These are phyloP conservation scores for Chromobotia macracanthus DNA, from an alignment of 2,797 vertebrate species.

Conservation along the genomic window DNA sequence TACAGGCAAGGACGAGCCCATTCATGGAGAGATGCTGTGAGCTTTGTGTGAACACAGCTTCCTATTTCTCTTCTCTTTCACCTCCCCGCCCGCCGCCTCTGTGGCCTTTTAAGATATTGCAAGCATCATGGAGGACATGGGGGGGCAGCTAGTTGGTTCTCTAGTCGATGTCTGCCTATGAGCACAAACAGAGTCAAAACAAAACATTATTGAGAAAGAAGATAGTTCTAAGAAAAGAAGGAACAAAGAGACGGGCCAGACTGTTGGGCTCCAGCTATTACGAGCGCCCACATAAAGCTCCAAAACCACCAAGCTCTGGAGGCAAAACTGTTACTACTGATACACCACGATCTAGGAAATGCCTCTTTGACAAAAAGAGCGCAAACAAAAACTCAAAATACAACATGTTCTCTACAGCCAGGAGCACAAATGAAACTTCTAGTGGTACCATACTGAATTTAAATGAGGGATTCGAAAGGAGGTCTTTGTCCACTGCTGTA, in stretches of 20 bases:
- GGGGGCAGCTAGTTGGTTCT: slow-evolving; percentile 33
- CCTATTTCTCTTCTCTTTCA: slow-evolving; percentile 48
- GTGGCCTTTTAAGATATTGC: slow-evolving; percentile 55
- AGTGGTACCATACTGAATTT: neutral
- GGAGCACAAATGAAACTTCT: slow-evolving; percentile 1
- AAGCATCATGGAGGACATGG: slow-evolving; percentile 25
- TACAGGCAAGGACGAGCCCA: slow-evolving; percentile 67
- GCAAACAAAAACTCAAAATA: neutral
- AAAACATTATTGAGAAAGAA: slow-evolving; percentile 20
- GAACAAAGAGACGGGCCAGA: slow-evolving; percentile 29
- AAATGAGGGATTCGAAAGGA: slow-evolving; percentile 1
- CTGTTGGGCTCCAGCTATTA: slow-evolving; percentile 25
- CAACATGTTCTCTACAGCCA: neutral
- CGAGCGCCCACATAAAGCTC: slow-evolving; percentile 28
- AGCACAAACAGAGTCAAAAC: slow-evolving; percentile 42
- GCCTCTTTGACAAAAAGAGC: slow-evolving; percentile 5
- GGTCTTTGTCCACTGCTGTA: neutral
- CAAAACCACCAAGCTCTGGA: slow-evolving; percentile 24
- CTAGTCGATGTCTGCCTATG: slow-evolving; percentile 42
- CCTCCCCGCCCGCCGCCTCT: slow-evolving; percentile 53
- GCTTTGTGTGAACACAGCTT: slow-evolving; percentile 60
- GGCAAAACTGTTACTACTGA: slow-evolving; percentile 28
- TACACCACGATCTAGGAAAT: slow-evolving; percentile 12
- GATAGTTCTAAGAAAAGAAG: neutral
- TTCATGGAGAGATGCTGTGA: slow-evolving; percentile 63